Conservation (phyloP, 2,797 vertebrate species). For the Pangasius krempfi region DNA sequence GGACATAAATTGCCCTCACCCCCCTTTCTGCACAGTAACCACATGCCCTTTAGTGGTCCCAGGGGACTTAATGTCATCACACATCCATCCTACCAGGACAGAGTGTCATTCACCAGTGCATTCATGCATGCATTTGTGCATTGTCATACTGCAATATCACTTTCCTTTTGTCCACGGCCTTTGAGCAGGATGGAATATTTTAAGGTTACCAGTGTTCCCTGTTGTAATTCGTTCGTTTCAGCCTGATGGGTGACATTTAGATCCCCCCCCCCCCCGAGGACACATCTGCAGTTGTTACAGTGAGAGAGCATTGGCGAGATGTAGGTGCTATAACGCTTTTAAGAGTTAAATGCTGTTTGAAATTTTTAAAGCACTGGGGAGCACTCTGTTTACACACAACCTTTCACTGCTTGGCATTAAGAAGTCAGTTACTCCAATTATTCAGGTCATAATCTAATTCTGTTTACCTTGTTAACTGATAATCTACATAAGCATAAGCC, state of each 20-base stretch:
- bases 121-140: neutral
- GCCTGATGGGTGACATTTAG: conserved; percentile 44
- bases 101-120: neutral
- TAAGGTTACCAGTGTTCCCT: conserved; percentile 23
- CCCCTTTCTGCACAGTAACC: neutral
- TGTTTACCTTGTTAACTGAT: neutral
- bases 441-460: neutral
- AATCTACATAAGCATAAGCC: neutral
- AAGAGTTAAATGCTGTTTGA: conserved; percentile 46
- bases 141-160: conserved; percentile 47
- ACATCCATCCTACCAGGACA: neutral
- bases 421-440: neutral
- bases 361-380: conserved; percentile 28
- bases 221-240: conserved; percentile 38
- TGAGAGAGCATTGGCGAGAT: neutral
- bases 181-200: conserved; percentile 33
- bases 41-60: neutral
- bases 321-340: conserved; percentile 38
- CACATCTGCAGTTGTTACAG: neutral
- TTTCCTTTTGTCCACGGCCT: conserved; percentile 55
- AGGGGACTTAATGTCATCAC: neutral
- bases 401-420: neutral
- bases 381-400: conserved; percentile 24
- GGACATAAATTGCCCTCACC: neutral
- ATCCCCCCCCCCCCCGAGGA: neutral